Evolutionary conservation across 2,888 invertebrate species (phyloP), one percentile per base, ranked within the genome.

Genomic region (Clostera curtula): DNA sequence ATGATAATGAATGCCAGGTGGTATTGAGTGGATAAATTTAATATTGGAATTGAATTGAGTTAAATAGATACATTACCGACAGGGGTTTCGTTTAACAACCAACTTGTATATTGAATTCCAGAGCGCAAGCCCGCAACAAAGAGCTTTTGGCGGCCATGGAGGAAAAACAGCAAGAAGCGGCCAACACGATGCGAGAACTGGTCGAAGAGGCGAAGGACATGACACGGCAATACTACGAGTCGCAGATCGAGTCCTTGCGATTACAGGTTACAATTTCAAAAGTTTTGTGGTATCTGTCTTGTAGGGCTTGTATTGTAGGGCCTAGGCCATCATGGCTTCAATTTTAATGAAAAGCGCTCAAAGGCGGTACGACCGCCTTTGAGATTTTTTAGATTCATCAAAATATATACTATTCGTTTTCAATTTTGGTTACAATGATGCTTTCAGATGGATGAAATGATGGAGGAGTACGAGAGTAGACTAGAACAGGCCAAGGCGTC

Each of bases 191-290:
- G 65, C 35, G 38, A 2, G 73, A 74, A 18, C 24, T 76, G 1
- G 70, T 74, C 0, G 65, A 70, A 2, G 72, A 77, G 9, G 71
- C 74, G 1, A 67, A 69, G 34, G 69, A 71, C 26, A 60, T 73
- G 36, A 67, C 63, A 7, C 30, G 43, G 0, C 57, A 70, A 35
- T 75, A 68, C 44, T 82, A 82, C 33, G 72, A 74, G 37, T 40
- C 51, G 0, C 60, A 60, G 22, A 26, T 79, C 0, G 32, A 46
- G 1, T 38, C 57, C 0, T 32, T 72, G 5, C 36, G 45, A 1
- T 28, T 41, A n/a, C 56, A 75, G 59, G 76, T 73, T 26, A 13
- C 27, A 34, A 14, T 25, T 5, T 5, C 11, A 7, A 7, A 13
- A 20, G 3, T 4, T 12, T 9, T 19, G 11, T 8, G 2, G 0